These are phyloP conservation scores for Doryteuthis pealeii DNA, from an alignment of 1,140 invertebrate species.

Conservation along the genomic window DNA sequence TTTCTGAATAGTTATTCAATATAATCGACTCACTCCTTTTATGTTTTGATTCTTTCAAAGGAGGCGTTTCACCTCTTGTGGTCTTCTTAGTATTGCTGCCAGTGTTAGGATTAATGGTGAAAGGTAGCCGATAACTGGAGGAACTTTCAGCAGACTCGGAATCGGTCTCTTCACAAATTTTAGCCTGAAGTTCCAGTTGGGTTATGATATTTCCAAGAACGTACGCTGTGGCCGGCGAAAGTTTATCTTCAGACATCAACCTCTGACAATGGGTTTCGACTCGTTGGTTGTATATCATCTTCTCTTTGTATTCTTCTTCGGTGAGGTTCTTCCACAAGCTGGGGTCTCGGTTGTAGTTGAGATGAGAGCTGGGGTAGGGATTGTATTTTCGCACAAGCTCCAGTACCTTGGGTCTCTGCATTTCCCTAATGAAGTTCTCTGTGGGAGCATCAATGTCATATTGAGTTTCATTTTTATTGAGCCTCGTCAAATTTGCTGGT, in stretches of 20 bases:
- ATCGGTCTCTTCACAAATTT: too few species aligned
- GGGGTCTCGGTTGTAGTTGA: neutral
- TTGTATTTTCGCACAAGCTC: conserved; percentile 21
- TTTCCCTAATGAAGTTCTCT: conserved; percentile 14
- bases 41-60: too few species aligned
- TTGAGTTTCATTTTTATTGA: neutral
- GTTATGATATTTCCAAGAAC: conserved; percentile 30
- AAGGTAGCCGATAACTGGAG: too few species aligned
- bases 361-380: conserved; percentile 10
- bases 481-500: too few species aligned
- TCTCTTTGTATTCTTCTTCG: conserved; percentile 23
- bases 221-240: conserved; percentile 26
- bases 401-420: conserved; percentile 17
- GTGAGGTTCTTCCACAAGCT: conserved; percentile 3
- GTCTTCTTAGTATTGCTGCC: too few species aligned
- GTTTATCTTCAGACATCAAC: conserved; percentile 26
- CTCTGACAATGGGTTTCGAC: conserved; percentile 32
- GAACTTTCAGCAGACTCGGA: too few species aligned
- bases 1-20: too few species aligned
- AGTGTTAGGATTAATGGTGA: too few species aligned
- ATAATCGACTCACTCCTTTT: too few species aligned
- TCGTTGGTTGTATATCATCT: conserved; percentile 25
- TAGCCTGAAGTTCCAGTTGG: conserved; percentile 12
- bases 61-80: too few species aligned
- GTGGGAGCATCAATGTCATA: neutral